phyloP scores from a whole-genome alignment of 2,797 vertebrate species.

The Chiroxiphia lanceolata region DNA sequence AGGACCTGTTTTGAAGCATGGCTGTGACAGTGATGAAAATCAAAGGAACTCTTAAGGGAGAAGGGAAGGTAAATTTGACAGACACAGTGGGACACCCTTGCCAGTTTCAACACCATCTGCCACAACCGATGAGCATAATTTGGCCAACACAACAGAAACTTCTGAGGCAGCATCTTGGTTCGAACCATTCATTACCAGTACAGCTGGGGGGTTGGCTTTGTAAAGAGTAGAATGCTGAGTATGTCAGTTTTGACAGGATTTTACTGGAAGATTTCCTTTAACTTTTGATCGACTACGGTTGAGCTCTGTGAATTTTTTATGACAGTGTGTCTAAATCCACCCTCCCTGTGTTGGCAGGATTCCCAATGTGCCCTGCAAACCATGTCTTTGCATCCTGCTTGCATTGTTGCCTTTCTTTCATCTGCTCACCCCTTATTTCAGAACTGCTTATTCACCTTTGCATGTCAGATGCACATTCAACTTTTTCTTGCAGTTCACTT shows the following conservation, averaged over 20 bases:
- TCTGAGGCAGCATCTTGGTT: neutral
- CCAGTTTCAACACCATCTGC: slow-evolving; percentile 25
- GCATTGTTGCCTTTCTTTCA: neutral
- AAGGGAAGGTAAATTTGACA: slow-evolving; percentile 12
- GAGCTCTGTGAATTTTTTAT: slow-evolving; percentile 3
- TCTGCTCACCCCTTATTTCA: neutral
- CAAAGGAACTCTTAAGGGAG: neutral
- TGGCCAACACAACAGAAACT: neutral
- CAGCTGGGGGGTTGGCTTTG: neutral
- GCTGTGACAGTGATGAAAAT: slow-evolving; percentile 2
- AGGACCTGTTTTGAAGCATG: neutral
- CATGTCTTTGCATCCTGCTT: neutral
- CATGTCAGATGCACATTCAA: neutral
- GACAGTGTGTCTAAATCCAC: neutral
- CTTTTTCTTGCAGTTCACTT: neutral
- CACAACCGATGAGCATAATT: neutral
- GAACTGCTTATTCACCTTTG: neutral
- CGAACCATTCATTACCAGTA: neutral
- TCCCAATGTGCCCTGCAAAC: neutral
- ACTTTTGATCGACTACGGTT: neutral
- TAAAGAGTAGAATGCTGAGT: neutral
- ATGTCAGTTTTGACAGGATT: slow-evolving; percentile 18
- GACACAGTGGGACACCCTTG: neutral
- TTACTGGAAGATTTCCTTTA: slow-evolving; percentile 26
- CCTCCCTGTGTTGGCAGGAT: accelerated